Base-by-base conservation (phyloP, 2,888 invertebrate species). In the Reticulitermes lucifugus region DNA sequence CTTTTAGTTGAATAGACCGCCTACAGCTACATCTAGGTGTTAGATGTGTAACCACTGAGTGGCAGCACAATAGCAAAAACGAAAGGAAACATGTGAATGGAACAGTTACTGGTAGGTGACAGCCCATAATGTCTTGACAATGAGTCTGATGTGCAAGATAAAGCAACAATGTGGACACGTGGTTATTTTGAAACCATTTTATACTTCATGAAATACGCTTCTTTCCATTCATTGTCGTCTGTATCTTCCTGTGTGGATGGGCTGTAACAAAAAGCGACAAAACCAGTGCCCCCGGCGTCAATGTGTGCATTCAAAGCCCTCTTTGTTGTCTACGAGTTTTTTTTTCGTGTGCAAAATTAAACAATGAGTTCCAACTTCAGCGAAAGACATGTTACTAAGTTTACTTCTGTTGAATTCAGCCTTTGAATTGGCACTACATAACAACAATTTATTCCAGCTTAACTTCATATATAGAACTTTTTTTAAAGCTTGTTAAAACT, bases 111-210 rank as follows among this genome's bases (percentile, higher is more conserved):
- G 21, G 65, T 12, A 65, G 65, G 65, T 12, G 65, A 65, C 65
- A n/a, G 65, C 65, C 65, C 25, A 5, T 65, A 65, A 65, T 65
- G 25, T 65, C n/a, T 9, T 21, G 7, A 73, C 73, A 73, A 73
- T 73, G 80, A 29, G 35, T 21, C 9, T 83, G 85, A 85, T 85
- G 85, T 75, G 82, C 85, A 85, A 82, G 85, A 85, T 85, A 85
- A 85, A 80, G 81, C 85, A 46, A 82, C 73, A 73, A 77, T 41
- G 29, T 41, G 41, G 85, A 85, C 85, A 85, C 85, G 85, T 85
- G 85, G 85, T 85, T 82, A 75, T 85, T 85, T 85, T 80, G 80
- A 80, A 59, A 35, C 79, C 80, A 29, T 79, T 79, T 79, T 55
- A 79, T 51, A 29, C 22, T 18, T 79, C 25, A 46, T 79, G 51